Percentiles rank a stretch among this genome's conserved stretches.
Evolutionary conservation across 2,113 vertebrate species (phyloP).

Genomic region (Oncorhynchus kisutch): DNA sequence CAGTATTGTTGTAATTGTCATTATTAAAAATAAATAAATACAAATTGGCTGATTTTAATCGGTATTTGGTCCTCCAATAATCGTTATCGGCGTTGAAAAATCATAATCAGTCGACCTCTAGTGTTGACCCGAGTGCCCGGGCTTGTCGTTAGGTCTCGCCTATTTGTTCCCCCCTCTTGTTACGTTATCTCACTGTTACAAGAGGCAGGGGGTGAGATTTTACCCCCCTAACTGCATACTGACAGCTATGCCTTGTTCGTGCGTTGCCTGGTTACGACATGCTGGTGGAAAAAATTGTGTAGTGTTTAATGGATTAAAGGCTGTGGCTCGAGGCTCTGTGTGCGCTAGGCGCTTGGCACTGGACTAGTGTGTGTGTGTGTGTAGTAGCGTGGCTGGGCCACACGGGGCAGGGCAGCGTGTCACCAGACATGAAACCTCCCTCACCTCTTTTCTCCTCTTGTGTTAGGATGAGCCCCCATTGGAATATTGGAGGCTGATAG

Average conservation of each 20-base stretch:
- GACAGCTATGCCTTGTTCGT: slow-evolving; percentile 22
- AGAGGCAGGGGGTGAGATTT: not conserved
- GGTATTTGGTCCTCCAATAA: no score
- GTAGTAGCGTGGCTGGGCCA: not conserved
- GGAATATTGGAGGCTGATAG: not conserved
- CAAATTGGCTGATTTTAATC: no score
- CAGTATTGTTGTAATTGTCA: no score
- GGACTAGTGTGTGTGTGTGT: not conserved
- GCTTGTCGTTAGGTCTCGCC: not conserved
- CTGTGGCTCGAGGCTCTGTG: not conserved
- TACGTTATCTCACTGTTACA: not conserved
- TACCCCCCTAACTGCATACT: slow-evolving; percentile 14
- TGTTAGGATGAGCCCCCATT: no score
- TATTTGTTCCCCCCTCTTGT: slow-evolving; percentile 5
- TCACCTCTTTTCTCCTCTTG: not conserved
- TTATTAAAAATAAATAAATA: no score
- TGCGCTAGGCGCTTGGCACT: not conserved
- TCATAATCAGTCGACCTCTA: no score
- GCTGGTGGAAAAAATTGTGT: not conserved
- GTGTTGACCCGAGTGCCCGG: not conserved
- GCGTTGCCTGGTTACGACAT: slow-evolving; percentile 35
- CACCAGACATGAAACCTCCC: not conserved
- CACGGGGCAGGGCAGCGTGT: not conserved
- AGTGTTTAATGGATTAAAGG: not conserved
- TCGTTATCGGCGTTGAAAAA: no score